Evolutionary conservation across 2,888 invertebrate species (phyloP), one percentile per base, ranked within the genome.

Genomic region (Hyposoter didymator): DNA sequence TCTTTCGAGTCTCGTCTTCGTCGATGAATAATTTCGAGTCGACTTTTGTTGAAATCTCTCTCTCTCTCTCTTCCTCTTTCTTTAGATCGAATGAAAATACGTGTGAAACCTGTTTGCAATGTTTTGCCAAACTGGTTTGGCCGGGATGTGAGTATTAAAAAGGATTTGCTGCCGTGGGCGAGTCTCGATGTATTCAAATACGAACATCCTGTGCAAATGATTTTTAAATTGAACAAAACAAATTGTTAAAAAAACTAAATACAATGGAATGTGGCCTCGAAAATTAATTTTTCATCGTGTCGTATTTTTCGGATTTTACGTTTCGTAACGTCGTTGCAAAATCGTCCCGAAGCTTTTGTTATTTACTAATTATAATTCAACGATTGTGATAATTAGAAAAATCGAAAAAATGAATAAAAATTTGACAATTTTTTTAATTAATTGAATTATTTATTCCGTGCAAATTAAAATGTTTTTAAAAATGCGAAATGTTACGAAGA

Each of bases 51-150:
- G 28, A 70, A 59, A 69, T 66, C 49, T 62, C 19, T 45, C 59
- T 14, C 32, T 45, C 55, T 69, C 52, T 64, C 64, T 32, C 47
- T 47, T 39, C 17, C 62, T 45, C 55, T 43, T 14, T 22, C 59
- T 43, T 28, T 4, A 14, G 45, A 22, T 49, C 74, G 45, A 45
- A 62, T 64, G 43, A 79, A 81, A 81, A 78, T 45, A 81, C 64
- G 52, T 35, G 64, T 59, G 55, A 80, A 85, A 85, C 85, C 82
- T 78, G 85, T 83, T 85, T 62, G 39, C 45, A 28, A 67, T 59
- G 67, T 76, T 83, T 85, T 59, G 85, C 76, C 39, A 85, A 85
- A 85, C 85, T 76, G 82, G 82, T 85, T 83, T 80, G 39, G 47
- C 52, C 62, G 55, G 22, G 67, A 67, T 80, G 49, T n/a, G 49